Percentiles rank a stretch among this genome's conserved stretches.
These are phyloP conservation scores for Symphodus melops DNA, from an alignment of 2,113 vertebrate genomes.

Conservation along the genomic window DNA sequence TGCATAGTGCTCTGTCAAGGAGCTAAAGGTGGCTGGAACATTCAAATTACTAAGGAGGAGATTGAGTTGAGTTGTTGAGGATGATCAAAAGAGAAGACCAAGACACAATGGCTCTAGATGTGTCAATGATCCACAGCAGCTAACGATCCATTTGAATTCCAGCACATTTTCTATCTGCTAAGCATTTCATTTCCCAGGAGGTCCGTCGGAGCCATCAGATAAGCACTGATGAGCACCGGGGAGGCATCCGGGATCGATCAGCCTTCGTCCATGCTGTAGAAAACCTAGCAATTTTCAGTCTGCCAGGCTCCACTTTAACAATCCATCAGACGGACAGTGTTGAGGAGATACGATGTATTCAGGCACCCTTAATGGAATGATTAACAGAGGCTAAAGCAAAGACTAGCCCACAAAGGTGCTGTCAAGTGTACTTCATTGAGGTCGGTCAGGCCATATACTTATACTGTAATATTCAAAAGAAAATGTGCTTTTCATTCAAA, in stretches of 20 bases:
- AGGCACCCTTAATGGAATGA: not conserved
- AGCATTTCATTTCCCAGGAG: conserved; percentile 45
- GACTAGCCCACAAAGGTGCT: not conserved
- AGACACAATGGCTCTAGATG: not conserved
- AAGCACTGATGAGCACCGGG: conserved; percentile 16
- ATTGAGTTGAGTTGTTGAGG: too few relatives aligned
- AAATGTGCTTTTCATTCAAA: too few relatives aligned
- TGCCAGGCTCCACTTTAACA: conserved; percentile 13
- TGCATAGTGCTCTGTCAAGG: not conserved
- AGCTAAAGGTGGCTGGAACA: not conserved
- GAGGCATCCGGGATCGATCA: conserved; percentile 17
- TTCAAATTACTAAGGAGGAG: not conserved
- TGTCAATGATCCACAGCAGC: conserved; percentile 1
- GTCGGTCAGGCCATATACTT: too few relatives aligned
- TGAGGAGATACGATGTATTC: not conserved
- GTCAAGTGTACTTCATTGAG: not conserved
- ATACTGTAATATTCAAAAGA: too few relatives aligned
- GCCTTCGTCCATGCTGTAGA: not conserved
- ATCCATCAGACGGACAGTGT: not conserved
- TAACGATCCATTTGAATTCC: conserved; percentile 28
- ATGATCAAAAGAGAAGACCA: not conserved
- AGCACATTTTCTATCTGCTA: conserved; percentile 19
- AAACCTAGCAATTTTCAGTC: not conserved
- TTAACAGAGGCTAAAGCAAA: not conserved
- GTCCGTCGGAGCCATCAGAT: conserved; percentile 24